These are phyloP conservation scores for Monochamus saltuarius DNA, from an alignment of 1,140 invertebrate genomes.

Conservation along the genomic window DNA sequence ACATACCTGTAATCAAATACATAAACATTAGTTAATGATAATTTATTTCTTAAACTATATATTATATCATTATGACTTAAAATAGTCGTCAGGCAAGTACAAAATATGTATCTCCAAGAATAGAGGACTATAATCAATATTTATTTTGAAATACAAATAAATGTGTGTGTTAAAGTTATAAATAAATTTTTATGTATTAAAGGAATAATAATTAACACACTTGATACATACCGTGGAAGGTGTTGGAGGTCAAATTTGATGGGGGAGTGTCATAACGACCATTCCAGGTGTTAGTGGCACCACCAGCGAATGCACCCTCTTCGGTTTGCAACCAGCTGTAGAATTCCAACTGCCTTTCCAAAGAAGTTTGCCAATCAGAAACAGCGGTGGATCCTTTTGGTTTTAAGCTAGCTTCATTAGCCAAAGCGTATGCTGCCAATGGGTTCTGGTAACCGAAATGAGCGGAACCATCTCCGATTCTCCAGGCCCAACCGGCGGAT, in stretches of 20 bases:
- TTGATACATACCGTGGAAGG: conserved; percentile 31
- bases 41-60: too few species aligned
- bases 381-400: conserved; percentile 32
- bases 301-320: conserved; percentile 31
- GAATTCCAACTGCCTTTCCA: conserved; percentile 30
- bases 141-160: too few species aligned
- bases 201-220: not conserved
- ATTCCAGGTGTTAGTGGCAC: conserved; percentile 32
- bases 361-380: conserved; percentile 25
- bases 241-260: conserved; percentile 17
- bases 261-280: conserved; percentile 28
- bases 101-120: too few species aligned
- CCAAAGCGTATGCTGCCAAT: conserved; percentile 30
- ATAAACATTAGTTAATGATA: too few species aligned
- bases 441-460: conserved; percentile 37
- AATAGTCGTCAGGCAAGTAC: too few species aligned
- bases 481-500: conserved; percentile 27
- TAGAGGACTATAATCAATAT: too few species aligned
- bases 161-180: too few species aligned
- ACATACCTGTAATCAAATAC: conserved; percentile 25
- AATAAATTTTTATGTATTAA: too few species aligned
- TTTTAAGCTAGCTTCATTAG: conserved; percentile 24
- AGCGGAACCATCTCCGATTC: conserved; percentile 34
- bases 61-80: too few species aligned
- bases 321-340: conserved; percentile 29